Conservation (phyloP, 2,888 invertebrate species). For the Spodoptera picta region DNA sequence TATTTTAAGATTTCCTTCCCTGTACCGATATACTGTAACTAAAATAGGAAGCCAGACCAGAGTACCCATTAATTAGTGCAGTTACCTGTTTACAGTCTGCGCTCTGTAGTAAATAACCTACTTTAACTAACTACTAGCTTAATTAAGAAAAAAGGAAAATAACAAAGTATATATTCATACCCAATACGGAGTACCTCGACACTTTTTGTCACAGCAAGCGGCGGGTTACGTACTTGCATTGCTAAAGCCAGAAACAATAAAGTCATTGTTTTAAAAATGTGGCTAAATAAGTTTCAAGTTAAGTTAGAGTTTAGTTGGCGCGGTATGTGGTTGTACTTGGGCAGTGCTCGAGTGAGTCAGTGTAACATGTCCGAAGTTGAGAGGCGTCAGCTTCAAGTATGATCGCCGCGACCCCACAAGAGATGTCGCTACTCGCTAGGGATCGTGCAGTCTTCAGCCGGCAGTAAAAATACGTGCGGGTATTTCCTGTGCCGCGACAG, state of each 20-base stretch:
- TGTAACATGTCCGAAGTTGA: slow-evolving; percentile 25
- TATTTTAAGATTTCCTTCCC: slow-evolving; percentile 66
- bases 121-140: slow-evolving; percentile 13
- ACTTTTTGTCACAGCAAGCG: too few relatives aligned
- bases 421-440: slow-evolving; percentile 75
- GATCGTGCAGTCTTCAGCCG: slow-evolving; percentile 74
- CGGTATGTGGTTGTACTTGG: too few relatives aligned
- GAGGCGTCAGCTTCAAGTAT: slow-evolving; percentile 35
- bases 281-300: slow-evolving; percentile 11
- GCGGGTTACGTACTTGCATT: not conserved
- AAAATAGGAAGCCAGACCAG: slow-evolving; percentile 37
- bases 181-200: not conserved
- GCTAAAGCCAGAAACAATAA: slow-evolving; percentile 1
- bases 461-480: slow-evolving; percentile 87
- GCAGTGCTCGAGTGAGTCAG: slow-evolving; percentile 26
- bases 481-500: slow-evolving; percentile 82
- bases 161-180: slow-evolving; percentile 14
- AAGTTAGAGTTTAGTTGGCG: slow-evolving; percentile 1
- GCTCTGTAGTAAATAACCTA: slow-evolving; percentile 13
- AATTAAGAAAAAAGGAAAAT: slow-evolving; percentile 31
- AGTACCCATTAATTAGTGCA: slow-evolving; percentile 47
- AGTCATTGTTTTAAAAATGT: too few relatives aligned
- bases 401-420: slow-evolving; percentile 67
- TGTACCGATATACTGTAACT: slow-evolving; percentile 48
- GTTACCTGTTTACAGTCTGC: slow-evolving; percentile 51